A percentile compares a stretch with the other conserved stretches of the same genome.
Evolutionary conservation across 2,888 invertebrate species (phyloP).

Genomic region (Byasa hedistus): DNA sequence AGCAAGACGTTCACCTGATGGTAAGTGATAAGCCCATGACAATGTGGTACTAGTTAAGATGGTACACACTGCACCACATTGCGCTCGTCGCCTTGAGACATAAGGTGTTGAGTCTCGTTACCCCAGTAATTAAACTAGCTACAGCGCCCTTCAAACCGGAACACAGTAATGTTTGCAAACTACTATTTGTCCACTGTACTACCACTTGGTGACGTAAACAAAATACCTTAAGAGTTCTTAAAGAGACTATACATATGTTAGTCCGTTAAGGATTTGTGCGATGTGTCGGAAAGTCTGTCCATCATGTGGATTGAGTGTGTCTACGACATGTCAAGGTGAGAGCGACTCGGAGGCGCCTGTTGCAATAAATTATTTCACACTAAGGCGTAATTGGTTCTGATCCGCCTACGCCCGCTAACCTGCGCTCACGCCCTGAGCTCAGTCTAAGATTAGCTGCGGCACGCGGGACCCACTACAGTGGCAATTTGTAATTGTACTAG

Average conservation of each 20-base stretch:
- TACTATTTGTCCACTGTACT: too few relatives aligned
- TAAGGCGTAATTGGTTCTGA: conserved; percentile 67
- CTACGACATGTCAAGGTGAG: conserved; percentile 50
- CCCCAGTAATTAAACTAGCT: too few relatives aligned
- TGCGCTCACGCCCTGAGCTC: conserved; percentile 35
- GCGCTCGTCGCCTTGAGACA: too few relatives aligned
- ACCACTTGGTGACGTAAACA: too few relatives aligned
- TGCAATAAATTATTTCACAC: conserved; percentile 66
- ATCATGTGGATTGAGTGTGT: conserved; percentile 45
- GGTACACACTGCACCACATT: too few relatives aligned
- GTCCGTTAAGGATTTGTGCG: conserved; percentile 38
- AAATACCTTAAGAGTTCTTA: conserved; percentile 11
- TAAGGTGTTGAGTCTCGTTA: too few relatives aligned
- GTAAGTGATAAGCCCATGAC: too few relatives aligned
- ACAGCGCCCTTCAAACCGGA: too few relatives aligned
- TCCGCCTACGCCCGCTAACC: conserved; percentile 59
- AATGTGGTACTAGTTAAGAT: too few relatives aligned
- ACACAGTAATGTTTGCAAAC: too few relatives aligned
- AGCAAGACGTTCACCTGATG: too few relatives aligned
- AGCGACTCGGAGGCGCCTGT: conserved; percentile 48
- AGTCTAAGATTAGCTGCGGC: conserved; percentile 34
- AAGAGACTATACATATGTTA: conserved; percentile 35
- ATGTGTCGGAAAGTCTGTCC: conserved; percentile 50
- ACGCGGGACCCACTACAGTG: conserved; percentile 27
- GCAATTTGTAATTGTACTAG: conserved; percentile 28